Evolutionary conservation across 2,797 vertebrate genomes (phyloP), one percentile per base, ranked within the genome.

Genomic region (Argyrosomus regius): DNA sequence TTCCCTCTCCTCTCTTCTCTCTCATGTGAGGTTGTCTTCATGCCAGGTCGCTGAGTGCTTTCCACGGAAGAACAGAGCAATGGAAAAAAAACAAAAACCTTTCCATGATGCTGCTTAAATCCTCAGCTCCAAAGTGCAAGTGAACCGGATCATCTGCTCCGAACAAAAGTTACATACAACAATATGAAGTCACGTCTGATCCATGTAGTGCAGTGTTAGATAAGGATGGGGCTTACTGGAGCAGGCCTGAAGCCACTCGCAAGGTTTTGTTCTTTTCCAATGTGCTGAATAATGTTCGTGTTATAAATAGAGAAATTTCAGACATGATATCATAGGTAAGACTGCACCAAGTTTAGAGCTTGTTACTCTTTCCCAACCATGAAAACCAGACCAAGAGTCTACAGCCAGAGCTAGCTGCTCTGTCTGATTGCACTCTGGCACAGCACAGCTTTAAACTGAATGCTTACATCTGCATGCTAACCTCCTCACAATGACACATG

Each of bases 31-130:
- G 56, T 46, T 20, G 65, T 71, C 65, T 75, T 70, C 60, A 78
- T 88, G 78, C 88, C 88, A 91, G 87, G 86, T 89, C 86, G 86
- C 78, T 41, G 82, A 91, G 91, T 82, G 80, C 83, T 88, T 92
- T 91, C 86, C 81, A 90, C 53, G 49, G 87, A 87, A 78, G 60
- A 87, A 83, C 22, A 71, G 76, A 80, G 88, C 84, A 71, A 85
- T 77, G 80, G 85, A 85, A 88, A 86, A 65, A 63, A 77, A 24
- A 66, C 18, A 31, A 57, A 70, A 58, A 78, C 35, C 26, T 83
- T 85, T 91, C 85, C 88, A 81, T 87, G 75, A 88, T 86, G 81
- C 59, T 45, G 83, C 77, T 76, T 75, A 83, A 89, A 79, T 73
- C 50, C 80, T 79, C 1, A 48, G 68, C 83, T 83, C 60, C 62